A percentile compares a stretch with the other conserved stretches of the same genome.
Conservation (phyloP, 2,797 vertebrate species). For the Siniperca undulata region DNA sequence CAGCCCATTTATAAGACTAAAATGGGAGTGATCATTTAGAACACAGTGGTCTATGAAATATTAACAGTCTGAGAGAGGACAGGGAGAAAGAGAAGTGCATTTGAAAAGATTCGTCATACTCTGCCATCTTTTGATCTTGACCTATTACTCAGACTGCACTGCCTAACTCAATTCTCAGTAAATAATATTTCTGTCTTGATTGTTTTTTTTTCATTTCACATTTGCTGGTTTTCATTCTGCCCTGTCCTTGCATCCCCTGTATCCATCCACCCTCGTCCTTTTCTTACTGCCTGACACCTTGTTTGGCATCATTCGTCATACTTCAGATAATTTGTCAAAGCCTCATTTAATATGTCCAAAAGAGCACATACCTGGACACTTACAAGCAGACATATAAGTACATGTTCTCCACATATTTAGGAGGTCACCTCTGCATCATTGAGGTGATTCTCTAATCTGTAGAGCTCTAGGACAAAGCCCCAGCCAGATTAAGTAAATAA, state of each 20-base stretch:
- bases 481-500: conserved; percentile 73
- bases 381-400: conserved; percentile 17
- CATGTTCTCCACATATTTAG: conserved; percentile 13
- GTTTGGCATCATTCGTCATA: conserved; percentile 7
- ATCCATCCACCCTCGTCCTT: not conserved
- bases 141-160: conserved; percentile 18
- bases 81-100: conserved; percentile 28
- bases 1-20: conserved; percentile 39
- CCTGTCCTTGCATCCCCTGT: not conserved
- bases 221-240: not conserved
- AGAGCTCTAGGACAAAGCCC: conserved; percentile 66
- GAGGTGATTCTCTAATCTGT: conserved; percentile 61
- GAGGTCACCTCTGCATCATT: conserved; percentile 61
- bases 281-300: not conserved
- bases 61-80: conserved; percentile 55
- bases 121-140: conserved; percentile 46
- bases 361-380: conserved; percentile 10
- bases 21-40: conserved; percentile 64
- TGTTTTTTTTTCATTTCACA: conserved; percentile 2
- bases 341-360: conserved; percentile 21
- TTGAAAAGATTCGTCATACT: conserved; percentile 51
- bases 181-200: not conserved
- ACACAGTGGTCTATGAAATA: conserved; percentile 71
- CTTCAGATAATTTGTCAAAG: conserved; percentile 8
- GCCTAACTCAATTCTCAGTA: not conserved